Percentiles rank a stretch among this genome's conserved stretches.
Conservation (phyloP, 1,140 invertebrate genomes). For the Ladona fulva region DNA sequence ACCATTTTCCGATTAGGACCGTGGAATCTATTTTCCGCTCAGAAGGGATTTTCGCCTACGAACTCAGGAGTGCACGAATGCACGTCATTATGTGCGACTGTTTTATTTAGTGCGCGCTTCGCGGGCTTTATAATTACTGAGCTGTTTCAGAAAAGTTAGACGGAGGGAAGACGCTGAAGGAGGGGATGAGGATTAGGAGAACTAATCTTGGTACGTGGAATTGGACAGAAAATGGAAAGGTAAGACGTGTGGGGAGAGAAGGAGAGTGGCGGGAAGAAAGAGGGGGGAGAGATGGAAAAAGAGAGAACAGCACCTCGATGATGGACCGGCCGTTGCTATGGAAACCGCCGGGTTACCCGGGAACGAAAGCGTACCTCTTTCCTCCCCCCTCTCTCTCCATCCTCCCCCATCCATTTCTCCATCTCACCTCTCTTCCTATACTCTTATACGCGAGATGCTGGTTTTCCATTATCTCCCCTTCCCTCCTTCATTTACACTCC, state of each 20-base stretch:
- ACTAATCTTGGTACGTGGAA: too few relatives aligned
- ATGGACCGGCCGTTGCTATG: constrained; percentile 1
- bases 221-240: neutral
- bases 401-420: neutral
- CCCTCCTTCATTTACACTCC: neutral
- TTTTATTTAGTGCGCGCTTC: too few relatives aligned
- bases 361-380: neutral
- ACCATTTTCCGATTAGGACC: too few relatives aligned
- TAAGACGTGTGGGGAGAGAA: neutral
- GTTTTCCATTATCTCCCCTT: neutral
- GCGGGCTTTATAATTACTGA: too few relatives aligned
- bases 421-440: neutral
- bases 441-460: too few relatives aligned
- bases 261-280: neutral
- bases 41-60: too few relatives aligned
- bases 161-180: too few relatives aligned
- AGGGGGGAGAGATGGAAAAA: neutral
- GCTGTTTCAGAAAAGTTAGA: too few relatives aligned
- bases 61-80: too few relatives aligned
- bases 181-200: too few relatives aligned
- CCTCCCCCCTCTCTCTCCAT: neutral
- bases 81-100: too few relatives aligned
- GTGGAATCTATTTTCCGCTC: too few relatives aligned
- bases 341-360: neutral
- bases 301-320: neutral